Evolutionary conservation across 2,888 invertebrate genomes (phyloP).

Genomic region (Hipparchia sbordonii): DNA sequence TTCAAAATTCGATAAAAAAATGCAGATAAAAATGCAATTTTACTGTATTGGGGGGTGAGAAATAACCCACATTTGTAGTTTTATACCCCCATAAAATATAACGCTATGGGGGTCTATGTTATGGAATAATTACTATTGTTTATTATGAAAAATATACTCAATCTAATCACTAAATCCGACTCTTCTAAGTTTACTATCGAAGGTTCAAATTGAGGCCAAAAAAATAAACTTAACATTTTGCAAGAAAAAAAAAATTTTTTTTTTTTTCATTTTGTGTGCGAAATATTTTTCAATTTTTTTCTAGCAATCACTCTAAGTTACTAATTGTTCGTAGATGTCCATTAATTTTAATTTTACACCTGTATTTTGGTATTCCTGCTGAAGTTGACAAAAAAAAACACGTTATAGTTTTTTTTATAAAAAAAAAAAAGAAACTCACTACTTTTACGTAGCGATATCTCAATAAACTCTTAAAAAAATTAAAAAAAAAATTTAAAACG

Average conservation of each 20-base stretch:
- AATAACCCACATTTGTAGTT: neutral
- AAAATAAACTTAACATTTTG: neutral
- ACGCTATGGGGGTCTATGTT: slow-evolving; percentile 3
- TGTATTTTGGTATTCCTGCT: no score
- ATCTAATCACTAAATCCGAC: slow-evolving; percentile 32
- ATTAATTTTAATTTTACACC: no score
- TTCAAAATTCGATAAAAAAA: neutral
- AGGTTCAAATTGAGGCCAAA: slow-evolving; percentile 11
- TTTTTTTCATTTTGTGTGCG: neutral
- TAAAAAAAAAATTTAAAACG: neutral
- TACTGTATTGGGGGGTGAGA: neutral
- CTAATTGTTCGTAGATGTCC: no score
- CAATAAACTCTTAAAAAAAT: no score
- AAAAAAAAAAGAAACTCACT: no score
- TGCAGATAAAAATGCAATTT: neutral
- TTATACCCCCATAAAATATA: slow-evolving; percentile 10
- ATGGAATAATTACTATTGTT: slow-evolving; percentile 9
- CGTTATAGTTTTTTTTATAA: no score
- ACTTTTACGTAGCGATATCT: no score
- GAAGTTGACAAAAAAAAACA: no score
- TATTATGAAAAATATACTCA: slow-evolving; percentile 33
- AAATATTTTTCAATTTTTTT: no score
- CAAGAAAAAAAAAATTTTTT: neutral
- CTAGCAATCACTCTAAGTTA: no score
- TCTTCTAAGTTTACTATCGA: neutral